phyloP scores from a whole-genome alignment of 2,113 vertebrate genomes.

The Micromys minutus region DNA sequence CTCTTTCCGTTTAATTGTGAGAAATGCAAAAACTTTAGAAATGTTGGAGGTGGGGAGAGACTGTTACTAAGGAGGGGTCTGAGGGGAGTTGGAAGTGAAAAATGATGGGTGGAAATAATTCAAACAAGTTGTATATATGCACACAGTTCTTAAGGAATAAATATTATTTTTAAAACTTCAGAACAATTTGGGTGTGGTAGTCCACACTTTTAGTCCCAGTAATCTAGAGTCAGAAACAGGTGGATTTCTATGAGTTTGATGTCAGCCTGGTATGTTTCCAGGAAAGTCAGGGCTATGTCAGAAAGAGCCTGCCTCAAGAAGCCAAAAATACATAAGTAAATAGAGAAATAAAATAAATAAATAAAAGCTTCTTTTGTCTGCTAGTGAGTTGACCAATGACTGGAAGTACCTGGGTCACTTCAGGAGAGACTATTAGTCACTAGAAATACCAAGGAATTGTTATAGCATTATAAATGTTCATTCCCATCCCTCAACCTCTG shows the following conservation, averaged over 20 bases:
- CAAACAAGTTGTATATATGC: not conserved
- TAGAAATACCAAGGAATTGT: not conserved
- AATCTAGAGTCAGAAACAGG: not conserved
- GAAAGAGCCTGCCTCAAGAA: not conserved
- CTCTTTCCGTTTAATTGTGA: slow-evolving; percentile 1
- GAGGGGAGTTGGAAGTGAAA: not conserved
- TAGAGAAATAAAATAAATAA: not conserved
- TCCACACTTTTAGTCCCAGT: not conserved
- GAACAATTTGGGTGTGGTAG: not conserved
- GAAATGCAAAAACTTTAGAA: slow-evolving; percentile 12
- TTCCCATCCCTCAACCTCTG: not conserved
- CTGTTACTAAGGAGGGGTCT: not conserved
- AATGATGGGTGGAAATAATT: not conserved
- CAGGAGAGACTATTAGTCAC: not conserved
- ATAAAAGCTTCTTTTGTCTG: not conserved
- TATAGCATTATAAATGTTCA: not conserved
- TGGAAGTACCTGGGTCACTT: not conserved
- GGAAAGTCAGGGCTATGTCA: not conserved
- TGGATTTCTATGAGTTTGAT: not conserved
- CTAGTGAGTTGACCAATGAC: not conserved
- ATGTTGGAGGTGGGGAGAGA: not conserved
- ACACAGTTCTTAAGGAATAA: not conserved
- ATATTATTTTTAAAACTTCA: not conserved
- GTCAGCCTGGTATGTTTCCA: not conserved
- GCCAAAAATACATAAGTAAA: not conserved